Conservation (phyloP, 1,140 invertebrate species). For the Leucophenga varia region DNA sequence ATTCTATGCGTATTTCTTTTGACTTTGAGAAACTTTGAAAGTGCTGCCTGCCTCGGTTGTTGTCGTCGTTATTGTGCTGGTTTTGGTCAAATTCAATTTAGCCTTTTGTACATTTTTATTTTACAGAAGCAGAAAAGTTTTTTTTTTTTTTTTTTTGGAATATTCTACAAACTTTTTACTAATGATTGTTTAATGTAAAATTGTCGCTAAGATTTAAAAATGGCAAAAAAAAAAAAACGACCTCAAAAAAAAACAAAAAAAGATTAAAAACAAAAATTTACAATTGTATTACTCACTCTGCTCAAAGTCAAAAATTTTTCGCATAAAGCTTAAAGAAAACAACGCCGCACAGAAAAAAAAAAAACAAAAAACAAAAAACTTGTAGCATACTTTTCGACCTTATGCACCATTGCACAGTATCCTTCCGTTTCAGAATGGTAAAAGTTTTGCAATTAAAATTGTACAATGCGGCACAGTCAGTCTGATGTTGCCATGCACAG, state of each 20-base stretch:
- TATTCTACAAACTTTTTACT: constrained; percentile 24
- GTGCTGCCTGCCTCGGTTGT: too few species aligned
- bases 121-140: too few species aligned
- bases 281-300: too few species aligned
- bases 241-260: constrained; percentile 13
- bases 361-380: constrained; percentile 36
- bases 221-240: constrained; percentile 4
- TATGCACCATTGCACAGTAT: constrained; percentile 21
- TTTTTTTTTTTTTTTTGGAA: constrained; percentile 10
- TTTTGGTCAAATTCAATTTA: too few species aligned
- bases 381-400: constrained; percentile 22
- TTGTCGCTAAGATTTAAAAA: not conserved
- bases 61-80: too few species aligned
- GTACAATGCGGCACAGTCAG: constrained; percentile 18
- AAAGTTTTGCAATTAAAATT: constrained; percentile 48
- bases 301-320: too few species aligned
- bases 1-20: too few species aligned
- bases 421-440: constrained; percentile 16
- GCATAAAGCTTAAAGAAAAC: constrained; percentile 8
- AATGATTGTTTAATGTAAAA: constrained; percentile 50
- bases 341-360: constrained; percentile 29
- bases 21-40: too few species aligned
- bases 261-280: constrained; percentile 7
- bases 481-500: constrained; percentile 14
- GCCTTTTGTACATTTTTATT: too few species aligned